phyloP scores from a whole-genome alignment of 92 coral and sea anemone genomes.

The Blastomussa wellsi region DNA sequence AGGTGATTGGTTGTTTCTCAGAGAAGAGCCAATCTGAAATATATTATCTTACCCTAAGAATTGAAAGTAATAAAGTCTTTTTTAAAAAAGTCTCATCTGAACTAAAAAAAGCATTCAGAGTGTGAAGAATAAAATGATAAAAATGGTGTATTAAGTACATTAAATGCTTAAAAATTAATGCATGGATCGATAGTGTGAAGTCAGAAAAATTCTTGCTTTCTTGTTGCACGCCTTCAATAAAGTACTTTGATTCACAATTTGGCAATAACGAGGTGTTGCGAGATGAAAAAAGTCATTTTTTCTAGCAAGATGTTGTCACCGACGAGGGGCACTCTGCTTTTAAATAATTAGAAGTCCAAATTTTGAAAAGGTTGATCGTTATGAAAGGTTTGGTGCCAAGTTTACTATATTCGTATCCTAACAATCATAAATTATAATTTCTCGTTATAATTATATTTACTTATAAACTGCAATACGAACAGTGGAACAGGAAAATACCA shows the following conservation, averaged over 20 bases:
- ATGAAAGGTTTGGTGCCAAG: too few species aligned
- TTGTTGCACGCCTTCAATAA: background rate
- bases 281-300: too few species aligned
- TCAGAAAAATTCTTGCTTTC: background rate
- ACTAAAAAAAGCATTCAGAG: background rate
- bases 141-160: background rate
- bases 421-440: background rate
- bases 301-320: too few species aligned
- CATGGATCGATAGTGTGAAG: background rate
- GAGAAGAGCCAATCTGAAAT: background rate
- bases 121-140: background rate
- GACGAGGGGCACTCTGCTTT: too few species aligned
- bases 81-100: too few species aligned
- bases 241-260: background rate
- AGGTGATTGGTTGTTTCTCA: background rate
- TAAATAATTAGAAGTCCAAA: too few species aligned
- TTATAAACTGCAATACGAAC: background rate
- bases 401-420: background rate
- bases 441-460: background rate
- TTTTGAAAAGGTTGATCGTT: too few species aligned
- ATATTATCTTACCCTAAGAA: background rate
- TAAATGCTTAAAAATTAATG: too few species aligned
- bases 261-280: too few species aligned
- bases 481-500: background rate
- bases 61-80: background rate